phyloP scores from a whole-genome alignment of 2,888 invertebrate species.

The Ryuthela nishihirai region DNA sequence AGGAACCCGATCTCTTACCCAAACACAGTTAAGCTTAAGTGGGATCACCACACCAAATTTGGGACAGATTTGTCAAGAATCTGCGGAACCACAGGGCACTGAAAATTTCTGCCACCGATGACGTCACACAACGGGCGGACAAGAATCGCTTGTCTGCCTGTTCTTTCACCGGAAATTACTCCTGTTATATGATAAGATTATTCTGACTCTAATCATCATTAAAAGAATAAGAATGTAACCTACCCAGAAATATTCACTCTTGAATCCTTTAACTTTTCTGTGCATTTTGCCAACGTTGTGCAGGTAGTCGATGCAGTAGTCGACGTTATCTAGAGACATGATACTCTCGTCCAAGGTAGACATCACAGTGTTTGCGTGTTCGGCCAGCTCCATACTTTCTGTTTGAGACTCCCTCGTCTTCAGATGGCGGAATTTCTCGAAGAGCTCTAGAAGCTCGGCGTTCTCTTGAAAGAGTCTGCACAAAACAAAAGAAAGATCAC shows the following conservation, averaged over 20 bases:
- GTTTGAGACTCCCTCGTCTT: conserved; percentile 39
- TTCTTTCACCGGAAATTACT: too few relatives aligned
- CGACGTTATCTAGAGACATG: conserved; percentile 77
- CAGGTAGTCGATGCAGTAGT: conserved; percentile 75
- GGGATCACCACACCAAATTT: too few relatives aligned
- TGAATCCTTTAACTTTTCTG: conserved; percentile 76
- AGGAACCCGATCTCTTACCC: too few relatives aligned
- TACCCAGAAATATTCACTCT: conserved; percentile 85
- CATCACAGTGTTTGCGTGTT: conserved; percentile 87
- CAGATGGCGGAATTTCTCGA: conserved; percentile 59
- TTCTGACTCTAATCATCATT: too few relatives aligned
- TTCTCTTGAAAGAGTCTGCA: conserved; percentile 83
- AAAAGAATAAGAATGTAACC: too few relatives aligned
- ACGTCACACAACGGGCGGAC: too few relatives aligned
- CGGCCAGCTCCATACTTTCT: conserved; percentile 74
- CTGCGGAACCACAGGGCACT: too few relatives aligned
- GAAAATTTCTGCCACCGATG: too few relatives aligned
- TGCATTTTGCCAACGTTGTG: conserved; percentile 80
- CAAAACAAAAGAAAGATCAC: conserved; percentile 38
- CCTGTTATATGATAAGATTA: too few relatives aligned
- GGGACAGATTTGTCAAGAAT: too few relatives aligned
- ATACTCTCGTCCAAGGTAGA: conserved; percentile 83
- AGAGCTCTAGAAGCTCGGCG: conserved; percentile 69
- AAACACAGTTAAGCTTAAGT: too few relatives aligned
- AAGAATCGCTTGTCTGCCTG: too few relatives aligned